Base-by-base conservation (phyloP, 2,113 vertebrate genomes). In the Microcebus murinus region DNA sequence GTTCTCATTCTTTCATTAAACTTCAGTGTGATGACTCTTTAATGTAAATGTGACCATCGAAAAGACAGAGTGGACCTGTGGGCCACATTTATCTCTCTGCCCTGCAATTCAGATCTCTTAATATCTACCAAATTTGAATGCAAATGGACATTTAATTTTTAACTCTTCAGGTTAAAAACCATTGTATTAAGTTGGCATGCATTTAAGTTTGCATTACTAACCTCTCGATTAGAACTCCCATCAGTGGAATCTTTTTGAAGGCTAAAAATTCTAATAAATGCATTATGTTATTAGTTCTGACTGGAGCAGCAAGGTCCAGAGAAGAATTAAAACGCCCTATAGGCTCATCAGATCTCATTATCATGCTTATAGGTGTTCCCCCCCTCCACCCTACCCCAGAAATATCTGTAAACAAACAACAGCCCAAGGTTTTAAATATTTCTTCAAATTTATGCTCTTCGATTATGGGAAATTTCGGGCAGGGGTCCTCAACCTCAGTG, bases 91-190 rank as follows among this genome's bases (percentile, higher is more conserved):
- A 17, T 29, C 83, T 3, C 73, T 79, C 1, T 73, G 23, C 3
- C 21, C 61, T 70, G 29, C 77, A 70, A 80, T 65, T 36, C n/a
- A 80, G 17, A n/a, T 79, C 34, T 93, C 63, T n/a, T n/a, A 27
- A 36, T 36, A 6, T 48, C 45, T 79, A 65, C 82, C 25, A 87
- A 93, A 45, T 13, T 10, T n/a, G n/a, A 94, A 91, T 39, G 74
- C 39, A 95, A 80, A 67, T 81, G 45, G 42, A 8, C 13, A 45
- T 92, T 90, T 82, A 63, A 63, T 63, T 88, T 92, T 89, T 92
- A 85, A 39, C 2, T 57, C 79, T 85, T 59, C 17, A 15, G 36
- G 13, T 86, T 12, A 59, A 42, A 92, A 87, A 61, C 8, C 6
- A 39, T 23, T 61, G 14, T 36, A n/a, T 82, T 59, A 81, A 85